These are phyloP conservation scores for Synergus itoensis DNA, from an alignment of 2,888 invertebrate species.

Conservation along the genomic window DNA sequence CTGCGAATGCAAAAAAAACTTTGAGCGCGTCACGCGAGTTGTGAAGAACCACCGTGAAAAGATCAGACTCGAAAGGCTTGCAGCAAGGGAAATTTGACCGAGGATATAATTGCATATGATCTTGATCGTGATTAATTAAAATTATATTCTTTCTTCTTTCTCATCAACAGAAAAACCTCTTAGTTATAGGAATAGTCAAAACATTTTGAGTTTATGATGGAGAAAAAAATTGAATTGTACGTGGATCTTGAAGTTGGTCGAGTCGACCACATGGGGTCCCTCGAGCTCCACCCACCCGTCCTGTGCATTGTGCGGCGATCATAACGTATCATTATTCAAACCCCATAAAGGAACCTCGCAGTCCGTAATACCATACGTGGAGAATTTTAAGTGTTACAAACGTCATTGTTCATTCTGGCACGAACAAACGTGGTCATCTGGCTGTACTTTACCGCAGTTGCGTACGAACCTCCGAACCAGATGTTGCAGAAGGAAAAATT, in stretches of 20 bases:
- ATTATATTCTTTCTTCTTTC: too few relatives aligned
- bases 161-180: too few relatives aligned
- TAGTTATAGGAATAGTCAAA: background rate
- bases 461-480: slow-evolving; percentile 50
- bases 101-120: background rate
- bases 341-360: slow-evolving; percentile 60
- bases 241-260: slow-evolving; percentile 28
- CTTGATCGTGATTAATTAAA: background rate
- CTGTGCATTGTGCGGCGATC: slow-evolving; percentile 59
- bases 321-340: slow-evolving; percentile 69
- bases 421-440: slow-evolving; percentile 47
- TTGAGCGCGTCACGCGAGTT: background rate
- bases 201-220: background rate
- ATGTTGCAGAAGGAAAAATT: slow-evolving; percentile 55
- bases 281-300: slow-evolving; percentile 50
- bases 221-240: slow-evolving; percentile 8
- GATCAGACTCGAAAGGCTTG: background rate
- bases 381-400: slow-evolving; percentile 66
- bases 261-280: slow-evolving; percentile 53
- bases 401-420: slow-evolving; percentile 59
- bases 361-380: slow-evolving; percentile 57
- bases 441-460: slow-evolving; percentile 60
- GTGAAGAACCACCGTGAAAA: background rate
- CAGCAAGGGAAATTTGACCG: background rate
- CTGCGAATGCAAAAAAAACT: background rate